Percentiles rank a stretch among this genome's conserved stretches.
phyloP scores from a whole-genome alignment of 37 sponge, comb jelly and placozoan species.

The Cliona cf. orientalis region DNA sequence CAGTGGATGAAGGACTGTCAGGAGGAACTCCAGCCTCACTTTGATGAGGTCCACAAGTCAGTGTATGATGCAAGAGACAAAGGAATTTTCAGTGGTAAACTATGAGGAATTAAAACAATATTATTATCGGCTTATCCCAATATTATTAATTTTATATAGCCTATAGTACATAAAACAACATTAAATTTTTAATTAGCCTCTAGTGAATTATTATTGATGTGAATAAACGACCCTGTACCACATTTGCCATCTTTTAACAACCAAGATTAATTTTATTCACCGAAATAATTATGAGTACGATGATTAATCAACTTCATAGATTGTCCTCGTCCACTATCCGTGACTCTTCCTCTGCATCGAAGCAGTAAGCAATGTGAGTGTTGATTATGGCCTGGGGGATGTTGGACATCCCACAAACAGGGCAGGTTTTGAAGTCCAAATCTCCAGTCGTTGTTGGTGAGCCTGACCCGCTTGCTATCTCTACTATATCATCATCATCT shows the following conservation, averaged over 20 bases:
- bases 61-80: conserved; percentile 61
- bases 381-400: conserved; percentile 55
- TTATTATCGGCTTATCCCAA: too few relatives aligned
- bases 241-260: too few relatives aligned
- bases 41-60: conserved; percentile 73
- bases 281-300: too few relatives aligned
- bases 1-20: conserved; percentile 64
- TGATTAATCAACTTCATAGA: background rate
- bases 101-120: too few relatives aligned
- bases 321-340: conserved; percentile 7
- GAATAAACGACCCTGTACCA: too few relatives aligned
- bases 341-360: conserved; percentile 48
- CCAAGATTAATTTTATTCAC: too few relatives aligned
- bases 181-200: too few relatives aligned
- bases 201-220: too few relatives aligned
- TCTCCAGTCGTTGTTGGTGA: background rate
- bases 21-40: conserved; percentile 65
- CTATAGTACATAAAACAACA: too few relatives aligned
- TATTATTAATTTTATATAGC: too few relatives aligned
- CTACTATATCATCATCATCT: background rate
- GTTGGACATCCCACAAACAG: conserved; percentile 60
- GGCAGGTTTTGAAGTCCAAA: conserved; percentile 43
- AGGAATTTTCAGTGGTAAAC: conserved; percentile 36
- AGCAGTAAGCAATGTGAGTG: conserved; percentile 44
- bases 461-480: background rate